These are phyloP conservation scores for Agriopis leucophaearia DNA, from an alignment of 2,888 invertebrate genomes.

Conservation along the genomic window DNA sequence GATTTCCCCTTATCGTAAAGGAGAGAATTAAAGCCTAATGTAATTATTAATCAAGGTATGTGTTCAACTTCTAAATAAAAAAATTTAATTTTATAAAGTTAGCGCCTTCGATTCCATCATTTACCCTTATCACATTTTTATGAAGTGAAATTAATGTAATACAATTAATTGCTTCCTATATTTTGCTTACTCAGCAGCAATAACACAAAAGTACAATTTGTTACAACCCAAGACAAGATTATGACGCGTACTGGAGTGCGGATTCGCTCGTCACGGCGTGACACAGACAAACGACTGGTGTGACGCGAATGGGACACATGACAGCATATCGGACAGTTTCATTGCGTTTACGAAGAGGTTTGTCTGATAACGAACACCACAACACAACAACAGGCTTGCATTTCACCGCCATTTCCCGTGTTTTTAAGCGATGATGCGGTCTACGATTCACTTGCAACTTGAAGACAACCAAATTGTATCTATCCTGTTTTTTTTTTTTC, in stretches of 20 bases:
- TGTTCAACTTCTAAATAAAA: no score
- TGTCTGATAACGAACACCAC: conserved; percentile 5
- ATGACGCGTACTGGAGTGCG: conserved; percentile 21
- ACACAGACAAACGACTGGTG: conserved; percentile 31
- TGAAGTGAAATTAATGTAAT: neutral
- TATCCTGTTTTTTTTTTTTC: no score
- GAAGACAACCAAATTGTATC: no score
- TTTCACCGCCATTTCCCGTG: no score
- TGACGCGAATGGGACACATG: conserved; percentile 31
- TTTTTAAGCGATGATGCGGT: no score
- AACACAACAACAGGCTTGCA: no score
- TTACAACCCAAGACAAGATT: conserved; percentile 25
- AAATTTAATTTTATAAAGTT: no score
- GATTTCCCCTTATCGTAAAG: neutral
- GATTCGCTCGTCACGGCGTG: conserved; percentile 31
- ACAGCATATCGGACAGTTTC: conserved; percentile 22
- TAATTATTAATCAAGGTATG: neutral
- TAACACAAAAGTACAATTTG: conserved; percentile 30
- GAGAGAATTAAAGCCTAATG: neutral
- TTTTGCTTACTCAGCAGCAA: conserved; percentile 16
- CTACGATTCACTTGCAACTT: no score
- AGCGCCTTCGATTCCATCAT: no score
- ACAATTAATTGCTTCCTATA: neutral
- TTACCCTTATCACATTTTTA: neutral
- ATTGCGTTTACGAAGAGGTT: conserved; percentile 7